A percentile compares a stretch with the other conserved stretches of the same genome.
phyloP scores from a whole-genome alignment of 2,113 vertebrate species.

The Corydoras sp. region DNA sequence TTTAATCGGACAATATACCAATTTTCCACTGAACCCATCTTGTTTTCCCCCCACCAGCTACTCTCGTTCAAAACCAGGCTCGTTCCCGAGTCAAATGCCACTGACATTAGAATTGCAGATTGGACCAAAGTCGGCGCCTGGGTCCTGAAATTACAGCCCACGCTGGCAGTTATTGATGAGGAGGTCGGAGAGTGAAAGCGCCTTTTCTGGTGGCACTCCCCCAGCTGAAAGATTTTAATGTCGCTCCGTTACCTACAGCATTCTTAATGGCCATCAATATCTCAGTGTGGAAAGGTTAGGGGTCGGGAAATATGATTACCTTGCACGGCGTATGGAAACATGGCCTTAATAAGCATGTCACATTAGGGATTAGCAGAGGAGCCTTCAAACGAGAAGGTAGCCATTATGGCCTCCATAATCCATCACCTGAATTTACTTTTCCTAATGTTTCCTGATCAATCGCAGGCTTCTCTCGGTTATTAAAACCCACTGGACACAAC shows the following conservation, averaged over 20 bases:
- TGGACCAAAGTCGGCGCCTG: constrained; percentile 27
- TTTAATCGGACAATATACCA: constrained; percentile 36
- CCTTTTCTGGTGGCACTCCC: constrained; percentile 6
- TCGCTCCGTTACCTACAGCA: constrained; percentile 39
- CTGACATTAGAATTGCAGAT: constrained; percentile 50
- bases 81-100: constrained; percentile 30
- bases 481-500: constrained; percentile 41
- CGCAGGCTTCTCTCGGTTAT: constrained; percentile 39
- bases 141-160: constrained; percentile 35
- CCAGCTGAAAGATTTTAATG: constrained; percentile 24
- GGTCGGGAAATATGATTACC: constrained; percentile 47
- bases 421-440: constrained; percentile 42
- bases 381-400: constrained; percentile 18
- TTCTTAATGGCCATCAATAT: constrained; percentile 40
- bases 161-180: constrained; percentile 48
- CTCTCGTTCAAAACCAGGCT: constrained; percentile 14
- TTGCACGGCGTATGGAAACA: constrained; percentile 34
- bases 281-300: constrained; percentile 40
- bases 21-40: constrained; percentile 39
- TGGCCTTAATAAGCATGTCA: constrained; percentile 38
- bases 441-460: constrained; percentile 39
- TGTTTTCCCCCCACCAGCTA: constrained; percentile 17
- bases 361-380: constrained; percentile 36
- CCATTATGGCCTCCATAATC: constrained; percentile 41
- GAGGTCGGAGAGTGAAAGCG: constrained; percentile 29